Conservation (phyloP, 2,797 vertebrate genomes). For the Leucoraja ocellata region DNA sequence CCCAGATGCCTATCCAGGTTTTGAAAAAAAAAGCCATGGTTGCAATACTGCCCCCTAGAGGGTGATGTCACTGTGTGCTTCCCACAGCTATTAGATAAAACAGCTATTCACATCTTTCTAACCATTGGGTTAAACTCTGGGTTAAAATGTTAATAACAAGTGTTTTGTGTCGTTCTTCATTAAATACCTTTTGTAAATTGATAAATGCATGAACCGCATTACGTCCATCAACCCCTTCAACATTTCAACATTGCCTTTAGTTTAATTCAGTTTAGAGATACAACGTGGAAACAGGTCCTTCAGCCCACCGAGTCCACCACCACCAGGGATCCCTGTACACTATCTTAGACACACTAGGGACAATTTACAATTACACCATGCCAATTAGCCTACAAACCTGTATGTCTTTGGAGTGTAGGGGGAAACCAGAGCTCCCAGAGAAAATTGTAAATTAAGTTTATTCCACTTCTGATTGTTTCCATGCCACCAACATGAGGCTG, state of each 20-base stretch:
- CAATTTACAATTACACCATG: too few relatives aligned
- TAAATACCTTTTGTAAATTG: background rate
- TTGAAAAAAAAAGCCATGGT: background rate
- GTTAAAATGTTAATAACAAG: background rate
- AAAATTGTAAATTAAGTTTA: background rate
- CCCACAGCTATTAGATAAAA: background rate
- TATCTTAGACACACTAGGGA: too few relatives aligned
- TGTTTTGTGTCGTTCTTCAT: background rate
- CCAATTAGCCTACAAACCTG: too few relatives aligned
- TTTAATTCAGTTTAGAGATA: too few relatives aligned
- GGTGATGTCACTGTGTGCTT: background rate
- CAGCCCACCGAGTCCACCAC: too few relatives aligned
- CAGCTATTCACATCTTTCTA: background rate
- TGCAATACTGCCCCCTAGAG: background rate
- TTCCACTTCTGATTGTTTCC: background rate
- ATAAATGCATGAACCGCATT: background rate
- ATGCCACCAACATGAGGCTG: background rate
- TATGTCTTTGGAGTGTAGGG: too few relatives aligned
- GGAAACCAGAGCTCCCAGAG: too few relatives aligned
- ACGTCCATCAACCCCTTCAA: background rate
- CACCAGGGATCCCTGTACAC: too few relatives aligned
- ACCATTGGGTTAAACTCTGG: background rate
- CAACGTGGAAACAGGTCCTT: too few relatives aligned
- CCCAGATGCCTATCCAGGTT: background rate
- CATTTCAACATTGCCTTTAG: background rate